Evolutionary conservation across 1,140 invertebrate species (phyloP).

Genomic region (Ylistrum balloti): DNA sequence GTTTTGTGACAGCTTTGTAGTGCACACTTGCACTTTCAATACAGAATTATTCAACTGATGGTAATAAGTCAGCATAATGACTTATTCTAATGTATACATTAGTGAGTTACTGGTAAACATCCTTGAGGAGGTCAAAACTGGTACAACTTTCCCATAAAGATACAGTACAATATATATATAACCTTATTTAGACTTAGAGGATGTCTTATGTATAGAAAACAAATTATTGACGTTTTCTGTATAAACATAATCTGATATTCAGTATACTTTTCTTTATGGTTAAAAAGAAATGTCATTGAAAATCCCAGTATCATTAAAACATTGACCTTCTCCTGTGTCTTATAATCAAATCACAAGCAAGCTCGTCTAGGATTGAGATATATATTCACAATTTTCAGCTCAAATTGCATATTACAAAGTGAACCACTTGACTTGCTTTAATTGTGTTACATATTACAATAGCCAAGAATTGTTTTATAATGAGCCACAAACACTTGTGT

Average conservation of each 20-base stretch:
- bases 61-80: constrained; percentile 8
- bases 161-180: background rate
- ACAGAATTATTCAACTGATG: constrained; percentile 28
- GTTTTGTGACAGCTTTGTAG: background rate
- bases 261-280: too few relatives aligned
- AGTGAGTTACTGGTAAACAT: background rate
- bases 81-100: background rate
- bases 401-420: background rate
- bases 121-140: constrained; percentile 6
- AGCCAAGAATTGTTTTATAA: background rate
- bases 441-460: background rate
- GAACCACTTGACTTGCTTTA: background rate
- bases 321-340: too few relatives aligned
- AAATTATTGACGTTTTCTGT: too few relatives aligned
- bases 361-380: background rate
- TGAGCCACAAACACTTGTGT: background rate
- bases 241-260: too few relatives aligned
- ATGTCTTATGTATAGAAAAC: too few relatives aligned
- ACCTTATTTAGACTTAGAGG: background rate
- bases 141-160: background rate
- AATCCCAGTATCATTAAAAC: too few relatives aligned
- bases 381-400: background rate
- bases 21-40: background rate
- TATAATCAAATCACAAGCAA: background rate
- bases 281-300: too few relatives aligned